Percentiles rank a stretch among this genome's conserved stretches.
Evolutionary conservation across 1,140 invertebrate species (phyloP).

Genomic region (Ceratoteleas bidentatus): DNA sequence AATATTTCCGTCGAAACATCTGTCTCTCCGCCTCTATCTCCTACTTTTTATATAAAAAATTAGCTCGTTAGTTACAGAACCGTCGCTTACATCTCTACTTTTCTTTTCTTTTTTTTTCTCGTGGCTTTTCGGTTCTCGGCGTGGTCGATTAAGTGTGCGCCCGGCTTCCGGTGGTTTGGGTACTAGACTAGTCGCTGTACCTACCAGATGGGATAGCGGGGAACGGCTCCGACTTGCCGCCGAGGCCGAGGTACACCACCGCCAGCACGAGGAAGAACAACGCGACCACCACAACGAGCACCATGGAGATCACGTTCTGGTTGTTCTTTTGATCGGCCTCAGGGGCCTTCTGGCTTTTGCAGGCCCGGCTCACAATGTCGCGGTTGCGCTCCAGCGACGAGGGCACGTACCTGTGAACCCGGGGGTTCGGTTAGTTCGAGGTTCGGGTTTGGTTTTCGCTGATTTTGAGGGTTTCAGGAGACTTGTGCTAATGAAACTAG

Average conservation of each 20-base stretch:
- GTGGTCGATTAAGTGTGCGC: conserved; percentile 23
- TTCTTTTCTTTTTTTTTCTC: neutral
- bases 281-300: conserved; percentile 83
- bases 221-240: conserved; percentile 75
- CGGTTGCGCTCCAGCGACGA: conserved; percentile 70
- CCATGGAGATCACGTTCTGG: conserved; percentile 85
- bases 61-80: conserved; percentile 37
- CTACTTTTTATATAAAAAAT: conserved; percentile 28
- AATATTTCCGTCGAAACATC: neutral
- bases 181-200: conserved; percentile 68
- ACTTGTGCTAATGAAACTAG: no score
- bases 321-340: conserved; percentile 76
- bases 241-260: conserved; percentile 85
- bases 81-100: conserved; percentile 21
- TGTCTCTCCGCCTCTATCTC: conserved; percentile 1
- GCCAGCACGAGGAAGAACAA: conserved; percentile 86
- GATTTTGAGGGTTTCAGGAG: no score
- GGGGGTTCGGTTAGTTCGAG: no score
- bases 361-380: conserved; percentile 73
- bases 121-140: conserved; percentile 15
- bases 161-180: conserved; percentile 48
- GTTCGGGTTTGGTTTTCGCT: no score
- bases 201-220: conserved; percentile 78
- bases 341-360: conserved; percentile 66
- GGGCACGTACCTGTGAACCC: no score